Base-by-base conservation (phyloP, 1,140 invertebrate genomes). In the Rhagoletis pomonella region DNA sequence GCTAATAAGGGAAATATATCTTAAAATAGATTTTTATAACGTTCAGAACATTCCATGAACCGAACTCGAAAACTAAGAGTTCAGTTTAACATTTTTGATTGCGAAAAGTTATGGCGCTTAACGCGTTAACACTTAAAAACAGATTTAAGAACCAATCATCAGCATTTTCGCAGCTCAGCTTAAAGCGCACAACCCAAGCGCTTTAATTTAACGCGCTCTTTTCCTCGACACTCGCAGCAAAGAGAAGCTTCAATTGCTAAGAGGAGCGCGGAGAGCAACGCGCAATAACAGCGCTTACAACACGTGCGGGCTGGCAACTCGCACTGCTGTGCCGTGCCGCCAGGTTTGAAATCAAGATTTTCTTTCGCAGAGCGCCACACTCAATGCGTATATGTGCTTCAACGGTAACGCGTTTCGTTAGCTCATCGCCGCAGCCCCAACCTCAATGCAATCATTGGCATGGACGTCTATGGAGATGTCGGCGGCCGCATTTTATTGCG, bases 391-490 rank as follows among this genome's bases (percentile, higher is more conserved):
- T 5, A 62, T n/a, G 55, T 17, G 69, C 69, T 17, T 47, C 5
- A 64, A 9, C 65, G 17, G 12, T 29, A 47, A 77, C 44, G 69
- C 64, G 17, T 67, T 29, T 10, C 65, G 67, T 44, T 19, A 73
- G n/a, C 14, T 42, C 67, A 73, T 14, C 67, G 67, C 67, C 14
- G 7, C 67, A 73, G 6, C 67, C 39, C 67, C 73, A 81, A 47
- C 47, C 42, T 81, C 50, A 81, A 50, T 55, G 47, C 73, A 81
- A 81, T 55, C 47, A 9, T 47, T 55, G 73, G 47, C 73, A 55
- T 81, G n/a, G 10, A 19, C 47, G 44, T 6, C n/a, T 1, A n/a
- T 9, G 47, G n/a, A 17, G 10, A 19, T n/a, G 44, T 6, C n/a
- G 6, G 50, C 19, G 47, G n/a, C 47, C 47, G 73, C 73, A 29